Percentiles rank a stretch among this genome's conserved stretches.
Evolutionary conservation across 2,797 vertebrate species (phyloP).

Genomic region (Sylvia borin): DNA sequence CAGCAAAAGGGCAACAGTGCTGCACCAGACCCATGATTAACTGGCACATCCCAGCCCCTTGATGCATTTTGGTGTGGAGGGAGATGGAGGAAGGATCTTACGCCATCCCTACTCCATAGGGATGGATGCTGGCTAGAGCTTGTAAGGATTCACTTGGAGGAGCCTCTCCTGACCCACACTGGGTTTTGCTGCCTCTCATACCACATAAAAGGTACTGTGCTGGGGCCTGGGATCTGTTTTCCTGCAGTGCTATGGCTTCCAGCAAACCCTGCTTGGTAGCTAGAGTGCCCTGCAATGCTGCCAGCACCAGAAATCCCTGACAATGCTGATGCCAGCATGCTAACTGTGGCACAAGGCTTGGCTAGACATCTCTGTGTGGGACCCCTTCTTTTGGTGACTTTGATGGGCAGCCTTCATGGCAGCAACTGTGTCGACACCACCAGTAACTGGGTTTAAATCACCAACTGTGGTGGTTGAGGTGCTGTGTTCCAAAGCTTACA

Average conservation of each 20-base stretch:
- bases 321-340: accelerated
- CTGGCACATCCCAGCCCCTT: background rate
- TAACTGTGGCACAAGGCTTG: background rate
- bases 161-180: background rate
- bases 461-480: background rate
- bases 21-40: accelerated
- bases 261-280: background rate
- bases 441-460: background rate
- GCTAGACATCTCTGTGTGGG: accelerated
- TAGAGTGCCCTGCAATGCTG: background rate
- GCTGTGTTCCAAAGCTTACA: accelerated
- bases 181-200: background rate
- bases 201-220: background rate
- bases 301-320: background rate
- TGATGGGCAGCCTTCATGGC: background rate
- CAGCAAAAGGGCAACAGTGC: background rate
- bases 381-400: background rate
- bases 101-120: background rate
- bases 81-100: background rate
- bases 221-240: background rate
- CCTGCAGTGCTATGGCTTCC: background rate
- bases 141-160: background rate
- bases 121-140: background rate
- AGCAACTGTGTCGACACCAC: background rate
- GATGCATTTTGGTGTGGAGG: background rate